Evolutionary conservation across 1,140 invertebrate genomes (phyloP).

Genomic region (Drosophila eugracilis): DNA sequence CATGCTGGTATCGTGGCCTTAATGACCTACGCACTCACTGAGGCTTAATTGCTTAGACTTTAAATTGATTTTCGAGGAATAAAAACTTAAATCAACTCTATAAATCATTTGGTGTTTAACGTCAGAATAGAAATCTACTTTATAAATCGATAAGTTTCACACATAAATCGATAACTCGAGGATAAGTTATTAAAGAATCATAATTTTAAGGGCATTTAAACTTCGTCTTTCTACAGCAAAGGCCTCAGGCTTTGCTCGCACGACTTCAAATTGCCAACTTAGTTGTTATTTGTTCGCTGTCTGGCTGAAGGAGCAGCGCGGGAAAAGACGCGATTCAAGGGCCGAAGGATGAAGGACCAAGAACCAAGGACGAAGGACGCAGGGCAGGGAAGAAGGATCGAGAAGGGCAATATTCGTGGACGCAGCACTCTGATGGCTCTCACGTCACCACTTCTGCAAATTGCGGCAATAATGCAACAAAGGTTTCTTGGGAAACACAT

Average conservation of each 20-base stretch:
- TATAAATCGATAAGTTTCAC: no score
- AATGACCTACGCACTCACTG: slow-evolving; percentile 52
- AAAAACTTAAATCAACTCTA: neutral
- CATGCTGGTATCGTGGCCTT: slow-evolving; percentile 44
- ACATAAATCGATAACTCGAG: no score
- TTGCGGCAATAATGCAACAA: slow-evolving; percentile 82
- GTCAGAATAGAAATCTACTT: no score
- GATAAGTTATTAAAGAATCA: no score
- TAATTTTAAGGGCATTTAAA: slow-evolving; percentile 4
- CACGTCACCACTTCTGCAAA: slow-evolving; percentile 82
- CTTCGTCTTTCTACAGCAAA: neutral
- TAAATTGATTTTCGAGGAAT: neutral
- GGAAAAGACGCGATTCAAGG: neutral
- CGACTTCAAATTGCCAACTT: slow-evolving; percentile 80
- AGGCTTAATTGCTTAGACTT: neutral
- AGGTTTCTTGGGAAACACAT: slow-evolving; percentile 82
- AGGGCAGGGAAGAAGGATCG: neutral
- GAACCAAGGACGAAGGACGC: neutral
- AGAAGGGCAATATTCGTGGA: slow-evolving; percentile 69
- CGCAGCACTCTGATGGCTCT: slow-evolving; percentile 79
- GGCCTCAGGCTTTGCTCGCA: slow-evolving; percentile 22
- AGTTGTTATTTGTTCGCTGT: slow-evolving; percentile 81
- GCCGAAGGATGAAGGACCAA: neutral
- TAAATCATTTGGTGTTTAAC: neutral
- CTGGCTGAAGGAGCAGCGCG: slow-evolving; percentile 45